Evolutionary conservation across 2,797 vertebrate species (phyloP), one percentile per base, ranked within the genome.

Genomic region (Miichthys miiuy): DNA sequence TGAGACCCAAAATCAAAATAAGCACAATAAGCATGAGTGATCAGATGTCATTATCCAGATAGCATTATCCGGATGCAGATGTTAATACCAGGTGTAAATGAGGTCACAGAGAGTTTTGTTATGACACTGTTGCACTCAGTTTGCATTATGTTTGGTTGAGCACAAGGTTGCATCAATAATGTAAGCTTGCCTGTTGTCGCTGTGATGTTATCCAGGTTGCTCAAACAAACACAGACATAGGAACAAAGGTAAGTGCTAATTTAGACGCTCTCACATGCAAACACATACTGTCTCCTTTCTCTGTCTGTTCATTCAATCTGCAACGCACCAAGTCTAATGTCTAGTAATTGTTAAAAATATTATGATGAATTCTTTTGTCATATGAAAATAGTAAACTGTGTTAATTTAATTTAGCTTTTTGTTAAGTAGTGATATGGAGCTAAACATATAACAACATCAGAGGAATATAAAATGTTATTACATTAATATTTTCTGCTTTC

Each of bases 161-260:
- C 75, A 77, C 38, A 47, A 55, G 80, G 50, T 72, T 66, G 64
- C 13, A 81, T 62, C 48, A 77, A 70, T 85, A 80, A 77, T 77
- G 61, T 21, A 80, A 72, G 48, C 42, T 38, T 12, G 58, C 60
- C 55, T 76, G 41, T 63, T 52, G 77, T 25, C 44, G 8, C 7
- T 67, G 67, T 66, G 77, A 79, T 82, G 78, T 75, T 76, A 79
- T 75, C 50, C 50, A 75, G 58, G 68, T 52, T 18, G 10, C 18
- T 52, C 57, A 42, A 38, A 76, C 14, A 57, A 14, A 21, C 6
- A 41, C 10, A 44, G 42, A 23, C 21, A 54, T 0, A 13, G 34
- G 34, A 3, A 64, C 44, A 52, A 38, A 3, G 25, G 13, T 12
- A 16, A 58, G 17, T 16, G 16, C 41, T 11, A 18, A n/a, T n/a